Conservation (phyloP, 2,113 vertebrate genomes). For the Elephantulus edwardii region DNA sequence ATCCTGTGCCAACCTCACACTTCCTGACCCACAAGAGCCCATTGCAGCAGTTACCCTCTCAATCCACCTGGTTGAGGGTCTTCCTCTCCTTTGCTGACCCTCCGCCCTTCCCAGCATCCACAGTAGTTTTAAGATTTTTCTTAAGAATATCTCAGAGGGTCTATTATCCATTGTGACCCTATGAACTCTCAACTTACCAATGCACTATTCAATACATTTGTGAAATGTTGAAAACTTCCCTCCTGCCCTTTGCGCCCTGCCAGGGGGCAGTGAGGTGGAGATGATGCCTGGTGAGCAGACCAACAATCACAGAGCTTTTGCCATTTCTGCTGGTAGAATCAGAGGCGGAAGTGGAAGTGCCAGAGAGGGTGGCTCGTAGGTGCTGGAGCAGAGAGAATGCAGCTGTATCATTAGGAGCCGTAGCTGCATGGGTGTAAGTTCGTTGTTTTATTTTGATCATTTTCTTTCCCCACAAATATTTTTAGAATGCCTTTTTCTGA, state of each 20-base stretch:
- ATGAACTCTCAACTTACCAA: not conserved
- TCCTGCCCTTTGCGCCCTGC: not conserved
- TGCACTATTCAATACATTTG: not conserved
- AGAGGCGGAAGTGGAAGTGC: not conserved
- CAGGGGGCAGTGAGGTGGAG: not conserved
- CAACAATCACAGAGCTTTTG: not conserved
- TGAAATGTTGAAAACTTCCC: not conserved
- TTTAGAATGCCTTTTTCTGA: slow-evolving; percentile 16
- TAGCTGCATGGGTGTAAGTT: too few relatives aligned
- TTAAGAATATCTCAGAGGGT: not conserved
- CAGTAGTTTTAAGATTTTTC: not conserved
- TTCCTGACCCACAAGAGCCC: too few relatives aligned
- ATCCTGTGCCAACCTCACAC: too few relatives aligned
- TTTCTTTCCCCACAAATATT: not conserved
- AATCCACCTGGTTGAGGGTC: too few relatives aligned
- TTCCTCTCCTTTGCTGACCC: too few relatives aligned
- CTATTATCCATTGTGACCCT: not conserved
- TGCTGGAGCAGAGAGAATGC: not conserved
- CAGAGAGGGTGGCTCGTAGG: not conserved
- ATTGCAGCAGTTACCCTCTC: too few relatives aligned
- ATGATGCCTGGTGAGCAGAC: not conserved
- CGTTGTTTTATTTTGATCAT: not conserved
- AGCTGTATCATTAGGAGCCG: not conserved
- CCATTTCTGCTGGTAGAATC: not conserved
- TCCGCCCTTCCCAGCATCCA: too few relatives aligned